Evolutionary conservation across 1,140 invertebrate genomes (phyloP).

Genomic region (Bombus waltoni): DNA sequence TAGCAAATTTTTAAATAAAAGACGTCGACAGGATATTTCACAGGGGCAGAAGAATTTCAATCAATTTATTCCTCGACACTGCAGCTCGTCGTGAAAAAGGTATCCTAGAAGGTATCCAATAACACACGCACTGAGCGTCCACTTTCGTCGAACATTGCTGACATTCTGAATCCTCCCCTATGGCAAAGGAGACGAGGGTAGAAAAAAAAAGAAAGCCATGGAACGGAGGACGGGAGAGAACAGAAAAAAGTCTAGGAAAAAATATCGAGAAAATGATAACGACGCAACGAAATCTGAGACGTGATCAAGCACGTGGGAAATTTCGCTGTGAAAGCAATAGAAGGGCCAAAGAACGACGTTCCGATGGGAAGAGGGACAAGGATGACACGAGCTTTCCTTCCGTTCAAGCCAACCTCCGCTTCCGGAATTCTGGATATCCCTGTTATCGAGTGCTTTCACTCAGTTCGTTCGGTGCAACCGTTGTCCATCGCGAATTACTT

Average conservation of each 20-base stretch:
- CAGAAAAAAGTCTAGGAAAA: background rate
- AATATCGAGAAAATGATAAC: slow-evolving; percentile 28
- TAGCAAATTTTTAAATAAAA: slow-evolving; percentile 12
- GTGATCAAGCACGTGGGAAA: slow-evolving; percentile 64
- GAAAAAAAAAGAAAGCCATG: background rate
- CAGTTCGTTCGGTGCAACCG: slow-evolving; percentile 28
- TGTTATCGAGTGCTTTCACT: slow-evolving; percentile 53
- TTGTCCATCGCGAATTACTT: slow-evolving; percentile 32
- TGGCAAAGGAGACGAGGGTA: background rate
- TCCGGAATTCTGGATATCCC: slow-evolving; percentile 60
- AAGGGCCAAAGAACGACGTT: slow-evolving; percentile 38
- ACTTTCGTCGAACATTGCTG: slow-evolving; percentile 29
- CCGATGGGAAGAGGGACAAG: background rate
- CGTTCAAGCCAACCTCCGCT: slow-evolving; percentile 17
- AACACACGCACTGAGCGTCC: slow-evolving; percentile 21
- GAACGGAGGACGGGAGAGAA: too few relatives aligned
- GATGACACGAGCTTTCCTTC: slow-evolving; percentile 8
- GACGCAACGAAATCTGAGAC: slow-evolving; percentile 33
- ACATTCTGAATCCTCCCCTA: slow-evolving; percentile 24
- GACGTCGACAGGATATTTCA: slow-evolving; percentile 2
- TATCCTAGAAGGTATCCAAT: slow-evolving; percentile 27
- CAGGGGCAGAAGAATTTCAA: slow-evolving; percentile 14
- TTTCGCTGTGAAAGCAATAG: slow-evolving; percentile 60
- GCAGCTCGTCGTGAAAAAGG: background rate
- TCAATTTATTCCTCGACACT: slow-evolving; percentile 3